Percentiles rank a stretch among this genome's conserved stretches.
Conservation (phyloP, 2,797 vertebrate species). For the Chiloscyllium punctatum region DNA sequence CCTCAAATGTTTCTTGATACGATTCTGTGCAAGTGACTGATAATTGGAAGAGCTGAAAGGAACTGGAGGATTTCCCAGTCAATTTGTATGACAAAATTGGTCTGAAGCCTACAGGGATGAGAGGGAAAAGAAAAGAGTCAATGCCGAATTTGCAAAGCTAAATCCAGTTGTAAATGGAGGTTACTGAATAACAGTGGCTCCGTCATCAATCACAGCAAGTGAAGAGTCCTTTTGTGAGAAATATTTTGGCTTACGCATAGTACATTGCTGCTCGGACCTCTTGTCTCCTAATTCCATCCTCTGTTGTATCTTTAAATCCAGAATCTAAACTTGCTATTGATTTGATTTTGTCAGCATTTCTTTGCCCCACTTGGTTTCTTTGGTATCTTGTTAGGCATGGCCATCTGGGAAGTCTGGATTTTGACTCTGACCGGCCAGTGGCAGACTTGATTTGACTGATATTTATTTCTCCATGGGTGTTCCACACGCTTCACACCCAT, state of each 20-base stretch:
- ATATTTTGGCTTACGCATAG: not conserved
- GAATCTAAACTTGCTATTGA: not conserved
- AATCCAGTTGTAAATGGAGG: slow-evolving; percentile 34
- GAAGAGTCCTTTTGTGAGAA: slow-evolving; percentile 19
- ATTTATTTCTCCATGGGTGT: not conserved
- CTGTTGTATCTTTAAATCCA: not conserved
- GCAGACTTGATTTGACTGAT: not conserved
- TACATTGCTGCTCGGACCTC: not conserved
- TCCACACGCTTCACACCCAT: not conserved
- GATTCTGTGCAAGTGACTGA: not conserved
- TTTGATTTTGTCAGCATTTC: not conserved
- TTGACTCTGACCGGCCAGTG: not conserved
- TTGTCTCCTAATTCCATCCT: not conserved
- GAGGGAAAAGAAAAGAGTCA: slow-evolving; percentile 23
- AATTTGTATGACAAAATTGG: slow-evolving; percentile 37
- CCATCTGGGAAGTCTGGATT: not conserved
- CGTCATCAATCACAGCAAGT: slow-evolving; percentile 25
- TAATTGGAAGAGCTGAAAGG: slow-evolving; percentile 23
- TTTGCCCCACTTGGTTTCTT: not conserved
- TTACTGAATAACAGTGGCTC: slow-evolving; percentile 11
- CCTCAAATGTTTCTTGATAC: not conserved
- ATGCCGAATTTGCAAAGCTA: slow-evolving; percentile 26
- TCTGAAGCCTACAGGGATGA: slow-evolving; percentile 13
- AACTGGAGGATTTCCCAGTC: slow-evolving; percentile 33
- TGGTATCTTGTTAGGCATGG: not conserved